Base-by-base conservation (phyloP, 2,113 vertebrate species). In the Tachysurus fulvidraco region DNA sequence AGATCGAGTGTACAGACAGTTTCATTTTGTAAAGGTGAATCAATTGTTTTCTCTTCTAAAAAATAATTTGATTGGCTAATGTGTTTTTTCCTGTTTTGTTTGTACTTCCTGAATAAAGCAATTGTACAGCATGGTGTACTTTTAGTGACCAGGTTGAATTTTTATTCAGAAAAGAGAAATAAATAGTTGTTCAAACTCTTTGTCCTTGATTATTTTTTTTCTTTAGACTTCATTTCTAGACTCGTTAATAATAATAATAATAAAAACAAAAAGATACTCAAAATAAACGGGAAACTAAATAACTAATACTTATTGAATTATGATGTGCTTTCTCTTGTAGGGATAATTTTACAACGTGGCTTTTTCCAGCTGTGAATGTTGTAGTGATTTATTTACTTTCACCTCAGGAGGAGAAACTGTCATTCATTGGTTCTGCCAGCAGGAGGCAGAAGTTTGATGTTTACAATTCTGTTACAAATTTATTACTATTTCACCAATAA, bases 161-260 rank as follows among this genome's bases (percentile, higher is more conserved):
- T 97, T 96, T 95, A 94, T 95, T 94, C 94, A 92, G 93, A 89
- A 50, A 84, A 86, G 91, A 93, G 93, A 84, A 97, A 98, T 97
- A 97, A 98, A 97, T 91, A 92, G 93, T 95, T 94, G 91, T 96
- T 96, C 88, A 93, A 93, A 95, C 91, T 83, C 14, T 44, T 67
- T 17, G 46, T 19, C 9, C 17, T 16, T 64, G 52, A 55, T 25
- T 60, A 1, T 41, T 46, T 41, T 25, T 14, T 19, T 25, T 76
- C 13, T 59, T 59, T 59, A 59, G 17, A 21, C 19, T 21, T 64
- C 11, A n/a, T 28, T 65, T 65, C 11, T 14, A 30, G n/a, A n/a
- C n/a, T n/a, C n/a, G n/a, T n/a, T n/a, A n/a, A n/a, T n/a, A n/a
- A n/a, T n/a, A n/a, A n/a, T n/a, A n/a, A n/a, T n/a, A n/a, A n/a